phyloP scores from a whole-genome alignment of 2,888 invertebrate genomes.

The Caenorhabditis macrosperma region DNA sequence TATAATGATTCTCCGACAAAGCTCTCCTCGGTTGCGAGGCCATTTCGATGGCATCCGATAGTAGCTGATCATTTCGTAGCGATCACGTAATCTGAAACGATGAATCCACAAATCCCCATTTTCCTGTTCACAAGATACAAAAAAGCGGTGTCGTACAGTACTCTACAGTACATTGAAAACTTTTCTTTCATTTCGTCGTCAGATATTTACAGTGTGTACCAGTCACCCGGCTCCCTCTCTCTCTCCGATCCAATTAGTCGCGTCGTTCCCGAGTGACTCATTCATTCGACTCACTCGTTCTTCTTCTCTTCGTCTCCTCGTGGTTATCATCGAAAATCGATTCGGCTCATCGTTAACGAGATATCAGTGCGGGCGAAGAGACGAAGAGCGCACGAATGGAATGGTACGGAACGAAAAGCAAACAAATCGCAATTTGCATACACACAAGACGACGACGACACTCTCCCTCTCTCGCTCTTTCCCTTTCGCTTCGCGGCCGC shows the following conservation, averaged over 20 bases:
- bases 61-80: too few relatives aligned
- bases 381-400: slow-evolving; percentile 19
- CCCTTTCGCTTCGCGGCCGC: slow-evolving; percentile 29
- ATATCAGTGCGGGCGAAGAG: background rate
- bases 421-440: slow-evolving; percentile 58
- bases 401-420: slow-evolving; percentile 57
- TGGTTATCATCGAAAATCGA: slow-evolving; percentile 32
- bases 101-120: too few relatives aligned
- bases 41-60: too few relatives aligned
- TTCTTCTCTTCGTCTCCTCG: background rate
- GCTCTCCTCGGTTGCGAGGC: too few relatives aligned
- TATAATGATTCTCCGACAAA: too few relatives aligned
- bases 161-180: too few relatives aligned
- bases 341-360: slow-evolving; percentile 13
- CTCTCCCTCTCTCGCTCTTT: background rate
- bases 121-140: too few relatives aligned
- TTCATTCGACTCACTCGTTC: background rate
- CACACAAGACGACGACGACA: slow-evolving; percentile 35
- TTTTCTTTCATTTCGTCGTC: too few relatives aligned
- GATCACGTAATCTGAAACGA: too few relatives aligned
- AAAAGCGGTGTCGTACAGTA: too few relatives aligned
- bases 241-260: background rate
- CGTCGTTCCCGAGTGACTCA: background rate
- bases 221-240: background rate
- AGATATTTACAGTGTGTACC: slow-evolving; percentile 5